Evolutionary conservation across 2,113 vertebrate genomes (phyloP), one percentile per base, ranked within the genome.

Genomic region (Polypterus senegalus): DNA sequence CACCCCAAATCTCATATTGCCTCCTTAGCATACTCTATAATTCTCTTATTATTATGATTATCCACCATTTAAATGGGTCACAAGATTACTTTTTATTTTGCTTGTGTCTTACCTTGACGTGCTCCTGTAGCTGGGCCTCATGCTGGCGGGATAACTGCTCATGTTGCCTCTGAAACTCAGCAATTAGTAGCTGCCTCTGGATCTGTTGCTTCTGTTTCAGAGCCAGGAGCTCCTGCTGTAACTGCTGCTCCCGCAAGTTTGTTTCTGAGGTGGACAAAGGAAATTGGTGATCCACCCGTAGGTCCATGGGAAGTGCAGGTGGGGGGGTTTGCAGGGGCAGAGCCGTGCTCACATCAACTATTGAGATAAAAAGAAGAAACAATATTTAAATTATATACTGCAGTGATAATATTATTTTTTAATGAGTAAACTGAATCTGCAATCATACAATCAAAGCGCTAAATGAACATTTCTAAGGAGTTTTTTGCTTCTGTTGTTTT

Each of bases 141-240:
- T 97, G 94, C 72, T 98, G 94, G 61, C 96, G 80, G 0, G 94
- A 97, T 59, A 98, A 90, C 81, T 97, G 96, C 63, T 97, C 94
- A 0, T 97, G 94, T 63, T 98, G 93, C 72, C 94, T 77, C 82
- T 97, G 94, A 77, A 98, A 98, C 86, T 98, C 96, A 0, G 92
- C 92, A 0, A 98, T 97, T 66, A 98, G 94, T 47, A 97, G 79
- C 83, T 98, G 96, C 48, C 94, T 77, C 86, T 98, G 96, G 64
- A 98, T 91, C 80, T 98, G 92, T 84, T 98, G 96, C 70, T 95
- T 95, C 82, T 97, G 94, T 72, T 98, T 98, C 10, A 98, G 90
- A 0, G 88, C 83, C 77, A 97, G 84, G 8, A 98, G 91, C 78
- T 98, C 96, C 82, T 97, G 92, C 79, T 98, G 96, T 61, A 97